These are phyloP conservation scores for Ommatoiulus sabulosus DNA, from an alignment of 2,888 invertebrate species.

Conservation along the genomic window DNA sequence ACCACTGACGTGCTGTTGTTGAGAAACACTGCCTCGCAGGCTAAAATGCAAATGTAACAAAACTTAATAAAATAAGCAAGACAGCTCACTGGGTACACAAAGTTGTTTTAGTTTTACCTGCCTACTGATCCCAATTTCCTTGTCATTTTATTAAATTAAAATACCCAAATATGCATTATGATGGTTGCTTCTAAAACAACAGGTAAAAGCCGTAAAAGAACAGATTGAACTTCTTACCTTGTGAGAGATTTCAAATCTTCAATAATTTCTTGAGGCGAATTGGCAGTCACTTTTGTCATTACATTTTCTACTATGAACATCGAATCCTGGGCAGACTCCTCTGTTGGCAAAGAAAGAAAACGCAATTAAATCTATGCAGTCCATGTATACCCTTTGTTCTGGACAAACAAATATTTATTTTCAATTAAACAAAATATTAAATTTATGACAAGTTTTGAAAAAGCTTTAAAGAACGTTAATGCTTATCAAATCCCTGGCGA, in stretches of 20 bases:
- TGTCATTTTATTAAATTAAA: neutral
- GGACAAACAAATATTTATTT: neutral
- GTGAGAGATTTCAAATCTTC: constrained; percentile 8
- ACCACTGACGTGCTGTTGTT: neutral
- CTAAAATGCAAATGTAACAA: neutral
- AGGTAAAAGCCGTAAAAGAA: neutral
- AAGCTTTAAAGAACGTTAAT: neutral
- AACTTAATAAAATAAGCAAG: neutral
- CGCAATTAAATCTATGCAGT: neutral
- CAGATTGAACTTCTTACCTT: neutral
- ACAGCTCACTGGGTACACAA: neutral
- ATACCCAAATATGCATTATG: neutral
- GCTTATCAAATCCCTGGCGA: neutral
- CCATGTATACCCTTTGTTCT: neutral
- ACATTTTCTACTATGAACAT: neutral
- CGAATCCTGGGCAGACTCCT: neutral
- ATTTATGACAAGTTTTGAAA: no score
- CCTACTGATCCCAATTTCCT: constrained; percentile 20
- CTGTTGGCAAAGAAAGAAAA: neutral
- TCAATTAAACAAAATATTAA: no score
- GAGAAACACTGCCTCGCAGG: neutral
- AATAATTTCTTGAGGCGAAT: neutral
- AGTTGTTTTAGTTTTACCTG: neutral
- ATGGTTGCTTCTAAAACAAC: neutral
- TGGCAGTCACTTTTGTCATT: neutral